These are phyloP conservation scores for Callithrix jacchus DNA, from an alignment of 2,113 vertebrate species.

Conservation along the genomic window DNA sequence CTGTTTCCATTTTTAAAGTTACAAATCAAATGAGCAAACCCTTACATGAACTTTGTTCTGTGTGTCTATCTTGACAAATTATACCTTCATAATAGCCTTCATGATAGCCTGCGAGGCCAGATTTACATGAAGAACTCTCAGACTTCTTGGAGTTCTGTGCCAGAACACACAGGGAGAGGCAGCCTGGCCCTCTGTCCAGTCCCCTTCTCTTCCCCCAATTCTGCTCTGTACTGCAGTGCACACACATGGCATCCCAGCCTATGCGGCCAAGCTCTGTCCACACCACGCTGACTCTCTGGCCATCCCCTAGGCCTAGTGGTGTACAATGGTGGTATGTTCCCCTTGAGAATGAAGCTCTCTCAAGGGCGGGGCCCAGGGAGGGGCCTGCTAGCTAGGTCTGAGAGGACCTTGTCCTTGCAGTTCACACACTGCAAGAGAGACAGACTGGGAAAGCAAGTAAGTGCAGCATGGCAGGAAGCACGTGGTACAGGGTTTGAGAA, in stretches of 20 bases:
- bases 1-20: neutral
- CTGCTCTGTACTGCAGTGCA: neutral
- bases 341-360: neutral
- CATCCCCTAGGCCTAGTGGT: neutral
- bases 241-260: neutral
- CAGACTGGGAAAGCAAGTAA: neutral
- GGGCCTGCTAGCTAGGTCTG: neutral
- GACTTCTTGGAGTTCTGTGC: neutral
- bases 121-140: neutral
- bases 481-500: rapidly evolving
- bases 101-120: neutral
- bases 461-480: neutral
- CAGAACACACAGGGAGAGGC: neutral
- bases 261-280: neutral
- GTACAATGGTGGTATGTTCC: too few relatives aligned
- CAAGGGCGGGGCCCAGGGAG: neutral
- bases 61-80: neutral
- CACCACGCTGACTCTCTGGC: rapidly evolving
- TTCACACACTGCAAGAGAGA: neutral
- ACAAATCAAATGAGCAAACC: neutral
- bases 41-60: neutral
- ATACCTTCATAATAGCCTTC: neutral
- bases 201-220: neutral
- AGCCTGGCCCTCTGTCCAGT: neutral
- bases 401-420: neutral